Base-by-base conservation (phyloP, 2,797 vertebrate species). In the Holocentrus rufus region DNA sequence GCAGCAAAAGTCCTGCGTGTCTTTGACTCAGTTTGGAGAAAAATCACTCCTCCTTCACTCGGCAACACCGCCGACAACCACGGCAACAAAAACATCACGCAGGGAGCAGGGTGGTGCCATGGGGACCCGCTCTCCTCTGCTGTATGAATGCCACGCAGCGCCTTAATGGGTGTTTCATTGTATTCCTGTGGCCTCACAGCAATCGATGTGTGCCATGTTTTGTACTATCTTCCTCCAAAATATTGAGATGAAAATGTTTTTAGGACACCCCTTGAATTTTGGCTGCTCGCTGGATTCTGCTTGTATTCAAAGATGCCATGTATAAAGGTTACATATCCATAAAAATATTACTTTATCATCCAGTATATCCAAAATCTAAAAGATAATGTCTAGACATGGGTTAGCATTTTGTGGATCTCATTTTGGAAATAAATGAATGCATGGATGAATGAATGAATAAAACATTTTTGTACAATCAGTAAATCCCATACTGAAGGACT, bases 1-100 rank as follows among this genome's bases (percentile, higher is more conserved):
- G 46, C 49, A 58, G 13, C 53, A 63, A 60, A 53, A 36, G 23
- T 69, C 34, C 63, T 63, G 68, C 62, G 70, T 65, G 59, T 64
- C 83, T 82, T 62, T 85, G 76, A 87, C 79, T 50, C 36, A 76
- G 53, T 82, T 79, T 69, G 68, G 65, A 69, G 57, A 27, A 55
- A 56, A 69, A 80, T 63, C 59, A 47, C 27, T 49, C 2, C 52
- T 61, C 65, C 69, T 42, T 52, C 42, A 36, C 52, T 17, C 14
- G 10, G 20, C 44, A 46, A 50, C 44, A 44, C 55, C 22, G 22
- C 68, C 60, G 50, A 60, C 31, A 31, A 30, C 14, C 69, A 64
- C 55, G 69, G 72, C 1, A 4, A 59, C 31, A 75, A 30, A 23
- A 71, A 59, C 66, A 63, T 66, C 58, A 66, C 27, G 42, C 36